Percentiles rank a stretch among this genome's conserved stretches.
Evolutionary conservation across 2,888 invertebrate species (phyloP).

Genomic region (Mactromeris polynyma): DNA sequence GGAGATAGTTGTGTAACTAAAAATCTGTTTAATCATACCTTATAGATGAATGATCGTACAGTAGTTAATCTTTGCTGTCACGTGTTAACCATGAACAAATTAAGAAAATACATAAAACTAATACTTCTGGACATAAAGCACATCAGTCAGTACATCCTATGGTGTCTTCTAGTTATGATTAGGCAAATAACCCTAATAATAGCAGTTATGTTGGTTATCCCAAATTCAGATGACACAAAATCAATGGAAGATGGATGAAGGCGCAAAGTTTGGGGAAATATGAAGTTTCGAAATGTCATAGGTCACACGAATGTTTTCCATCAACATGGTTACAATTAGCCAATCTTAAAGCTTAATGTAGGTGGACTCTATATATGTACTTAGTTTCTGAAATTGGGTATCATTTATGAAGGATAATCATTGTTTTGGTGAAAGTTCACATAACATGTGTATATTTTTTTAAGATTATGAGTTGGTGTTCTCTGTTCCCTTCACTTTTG

Average conservation of each 20-base stretch:
- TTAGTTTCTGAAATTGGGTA: neutral
- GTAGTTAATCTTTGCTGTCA: neutral
- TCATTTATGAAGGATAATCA: too few relatives aligned
- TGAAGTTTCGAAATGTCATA: constrained; percentile 28
- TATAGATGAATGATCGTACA: neutral
- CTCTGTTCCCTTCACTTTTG: too few relatives aligned
- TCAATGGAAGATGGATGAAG: constrained; percentile 53
- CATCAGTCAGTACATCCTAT: neutral
- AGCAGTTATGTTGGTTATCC: constrained; percentile 49
- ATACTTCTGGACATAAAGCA: neutral
- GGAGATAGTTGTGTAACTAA: too few relatives aligned
- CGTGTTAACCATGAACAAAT: neutral
- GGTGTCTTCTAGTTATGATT: constrained; percentile 38
- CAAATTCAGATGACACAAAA: constrained; percentile 53
- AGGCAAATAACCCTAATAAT: constrained; percentile 57
- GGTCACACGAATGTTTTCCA: constrained; percentile 29
- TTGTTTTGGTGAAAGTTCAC: too few relatives aligned
- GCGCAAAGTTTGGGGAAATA: neutral
- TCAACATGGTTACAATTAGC: constrained; percentile 23
- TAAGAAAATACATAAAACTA: neutral
- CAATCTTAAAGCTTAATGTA: neutral
- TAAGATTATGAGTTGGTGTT: too few relatives aligned
- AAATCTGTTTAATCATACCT: too few relatives aligned
- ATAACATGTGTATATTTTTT: too few relatives aligned
- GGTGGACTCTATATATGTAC: neutral